Percentiles rank a stretch among this genome's conserved stretches.
Evolutionary conservation across 30 jellyfish, hydroid and myxozoan species (phyloP).

Genomic region (Phacellophora camtschatica): DNA sequence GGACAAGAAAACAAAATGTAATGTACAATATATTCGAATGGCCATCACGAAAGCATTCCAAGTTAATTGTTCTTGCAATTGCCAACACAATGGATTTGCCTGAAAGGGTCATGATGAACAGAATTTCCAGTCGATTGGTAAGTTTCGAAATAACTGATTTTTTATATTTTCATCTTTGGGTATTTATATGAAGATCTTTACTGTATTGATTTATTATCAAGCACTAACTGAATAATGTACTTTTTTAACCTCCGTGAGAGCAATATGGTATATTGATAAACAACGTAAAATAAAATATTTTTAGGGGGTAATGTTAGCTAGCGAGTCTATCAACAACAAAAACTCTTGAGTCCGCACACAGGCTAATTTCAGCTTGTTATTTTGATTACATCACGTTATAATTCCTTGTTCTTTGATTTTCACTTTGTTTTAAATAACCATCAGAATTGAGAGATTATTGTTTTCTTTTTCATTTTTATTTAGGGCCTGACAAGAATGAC

Average conservation of each 20-base stretch:
- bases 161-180: too few species aligned
- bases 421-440: background rate
- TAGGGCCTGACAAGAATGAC: conserved; percentile 89
- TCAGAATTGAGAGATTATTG: background rate
- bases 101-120: conserved; percentile 86
- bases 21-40: conserved; percentile 91
- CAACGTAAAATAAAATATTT: too few species aligned
- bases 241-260: too few species aligned
- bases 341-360: too few species aligned
- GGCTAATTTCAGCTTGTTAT: too few species aligned
- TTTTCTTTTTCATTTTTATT: background rate
- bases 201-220: too few species aligned
- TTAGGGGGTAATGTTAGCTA: too few species aligned
- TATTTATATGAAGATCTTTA: too few species aligned
- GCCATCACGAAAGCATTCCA: conserved; percentile 79
- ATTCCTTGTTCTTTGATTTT: background rate
- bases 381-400: background rate
- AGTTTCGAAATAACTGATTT: too few species aligned
- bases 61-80: conserved; percentile 76
- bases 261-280: too few species aligned
- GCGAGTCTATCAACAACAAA: too few species aligned
- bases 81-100: conserved; percentile 99
- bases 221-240: too few species aligned
- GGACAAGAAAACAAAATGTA: conserved; percentile 94
- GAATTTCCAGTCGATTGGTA: conserved; percentile 85